Evolutionary conservation across 2,888 invertebrate species (phyloP), one percentile per base, ranked within the genome.

Genomic region (Pachydiplax longipennis): DNA sequence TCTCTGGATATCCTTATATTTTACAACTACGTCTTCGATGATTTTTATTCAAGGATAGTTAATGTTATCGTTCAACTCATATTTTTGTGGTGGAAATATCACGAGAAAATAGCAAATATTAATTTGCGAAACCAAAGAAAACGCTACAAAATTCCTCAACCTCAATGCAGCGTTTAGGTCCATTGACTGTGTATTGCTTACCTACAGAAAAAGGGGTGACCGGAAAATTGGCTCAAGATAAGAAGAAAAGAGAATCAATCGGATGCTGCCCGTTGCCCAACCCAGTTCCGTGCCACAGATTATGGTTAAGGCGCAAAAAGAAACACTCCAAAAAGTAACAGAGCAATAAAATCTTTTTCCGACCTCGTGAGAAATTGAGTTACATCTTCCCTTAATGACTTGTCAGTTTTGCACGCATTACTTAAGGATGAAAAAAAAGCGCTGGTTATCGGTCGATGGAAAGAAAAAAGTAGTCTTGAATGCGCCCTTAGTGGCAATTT

Each of bases 341-440:
- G 8, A 2, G 31, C 25, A 73, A 73, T 31, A 25, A 73, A 13
- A 13, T 31, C 31, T 73, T 31, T 73, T 73, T n/a, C 22, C 58
- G 83, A 35, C 48, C 73, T 25, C 58, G 87, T 65, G 87, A 61
- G 58, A 61, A 87, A 87, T 87, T 87, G 61, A 87, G 87, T 87
- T 65, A 37, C 87, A 87, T 87, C 87, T 4, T n/a, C 58, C 35
- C 87, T 61, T 65, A 87, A 87, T 87, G 87, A 87, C 65, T 87
- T 87, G 87, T 87, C 87, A 87, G 87, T 87, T 87, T 87, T 61
- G 87, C 37, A 37, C 35, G 58, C 40, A 87, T 87, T 87, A 87
- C 87, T 25, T 61, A 61, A 87, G 31, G 73, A 73, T n/a, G 13
- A 65, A n/a, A n/a, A 73, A 73, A 73, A 73, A 31, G 31, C 61